Percentiles rank a stretch among this genome's conserved stretches.
Conservation (phyloP, 2,888 invertebrate species). For the Corythucha ciliata region DNA sequence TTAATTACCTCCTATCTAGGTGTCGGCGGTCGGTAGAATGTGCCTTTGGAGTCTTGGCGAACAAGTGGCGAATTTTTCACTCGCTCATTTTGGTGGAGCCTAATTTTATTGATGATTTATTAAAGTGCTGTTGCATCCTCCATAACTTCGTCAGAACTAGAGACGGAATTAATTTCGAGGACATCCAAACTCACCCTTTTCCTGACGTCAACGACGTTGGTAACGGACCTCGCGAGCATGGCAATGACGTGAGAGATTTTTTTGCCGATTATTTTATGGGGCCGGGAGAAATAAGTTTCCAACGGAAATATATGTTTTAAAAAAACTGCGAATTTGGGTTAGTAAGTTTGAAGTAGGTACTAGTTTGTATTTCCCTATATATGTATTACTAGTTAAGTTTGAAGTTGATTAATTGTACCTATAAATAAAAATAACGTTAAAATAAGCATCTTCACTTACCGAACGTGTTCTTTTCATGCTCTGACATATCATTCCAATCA, state of each 20-base stretch:
- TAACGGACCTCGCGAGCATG: neutral
- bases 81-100: slow-evolving; percentile 2
- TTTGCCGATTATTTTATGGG: slow-evolving; percentile 26
- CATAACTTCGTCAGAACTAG: slow-evolving; percentile 6
- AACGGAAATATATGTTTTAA: too few relatives aligned
- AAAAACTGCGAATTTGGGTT: too few relatives aligned
- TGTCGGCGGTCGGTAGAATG: slow-evolving; percentile 34
- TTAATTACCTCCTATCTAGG: slow-evolving; percentile 34
- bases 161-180: slow-evolving; percentile 20
- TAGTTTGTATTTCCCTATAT: too few relatives aligned
- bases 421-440: too few relatives aligned
- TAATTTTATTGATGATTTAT: slow-evolving; percentile 5
- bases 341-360: too few relatives aligned
- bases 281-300: too few relatives aligned
- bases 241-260: slow-evolving; percentile 31
- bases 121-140: slow-evolving; percentile 9
- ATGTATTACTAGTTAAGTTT: too few relatives aligned
- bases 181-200: slow-evolving; percentile 30
- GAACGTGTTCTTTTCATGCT: too few relatives aligned
- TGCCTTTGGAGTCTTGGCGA: slow-evolving; percentile 36
- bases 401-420: too few relatives aligned
- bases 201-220: slow-evolving; percentile 28
- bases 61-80: slow-evolving; percentile 35
- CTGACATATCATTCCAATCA: too few relatives aligned
- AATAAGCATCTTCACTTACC: too few relatives aligned